Evolutionary conservation across 2,113 vertebrate genomes (phyloP).

Genomic region (Nipponia nippon): DNA sequence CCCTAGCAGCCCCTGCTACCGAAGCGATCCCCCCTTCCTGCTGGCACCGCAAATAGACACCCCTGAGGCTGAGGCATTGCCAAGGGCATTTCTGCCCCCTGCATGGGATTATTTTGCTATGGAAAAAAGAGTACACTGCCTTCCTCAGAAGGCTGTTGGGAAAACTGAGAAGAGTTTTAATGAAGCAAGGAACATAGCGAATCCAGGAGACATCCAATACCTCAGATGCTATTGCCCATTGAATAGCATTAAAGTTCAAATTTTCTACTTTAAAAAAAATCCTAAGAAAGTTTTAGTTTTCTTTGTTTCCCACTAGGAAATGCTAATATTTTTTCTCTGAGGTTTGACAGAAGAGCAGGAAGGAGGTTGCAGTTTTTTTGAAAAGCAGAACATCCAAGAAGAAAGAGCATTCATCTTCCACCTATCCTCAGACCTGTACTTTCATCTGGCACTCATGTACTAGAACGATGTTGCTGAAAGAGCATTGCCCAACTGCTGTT

Average conservation of each 20-base stretch:
- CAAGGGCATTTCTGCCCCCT: not conserved
- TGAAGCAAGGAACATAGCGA: not conserved
- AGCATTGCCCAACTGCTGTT: not conserved
- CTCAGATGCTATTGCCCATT: fast-evolving
- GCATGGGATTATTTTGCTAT: not conserved
- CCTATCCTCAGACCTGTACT: not conserved
- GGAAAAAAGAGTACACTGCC: not conserved
- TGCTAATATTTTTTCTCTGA: not conserved
- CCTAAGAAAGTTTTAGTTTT: not conserved
- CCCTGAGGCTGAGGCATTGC: too few relatives aligned
- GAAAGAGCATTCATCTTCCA: not conserved
- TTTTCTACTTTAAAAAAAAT: not conserved
- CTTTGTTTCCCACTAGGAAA: not conserved
- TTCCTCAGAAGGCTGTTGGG: not conserved
- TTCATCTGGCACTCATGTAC: fast-evolving
- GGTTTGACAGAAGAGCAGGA: not conserved
- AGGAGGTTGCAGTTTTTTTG: not conserved
- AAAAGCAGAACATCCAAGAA: not conserved
- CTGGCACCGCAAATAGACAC: not conserved
- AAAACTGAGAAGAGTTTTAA: not conserved
- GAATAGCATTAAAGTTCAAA: not conserved
- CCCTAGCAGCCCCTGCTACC: not conserved
- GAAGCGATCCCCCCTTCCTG: fast-evolving
- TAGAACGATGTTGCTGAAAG: not conserved
- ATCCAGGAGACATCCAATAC: not conserved